A percentile compares a stretch with the other conserved stretches of the same genome.
phyloP scores from a whole-genome alignment of 2,797 vertebrate species.

The Chanos chanos region DNA sequence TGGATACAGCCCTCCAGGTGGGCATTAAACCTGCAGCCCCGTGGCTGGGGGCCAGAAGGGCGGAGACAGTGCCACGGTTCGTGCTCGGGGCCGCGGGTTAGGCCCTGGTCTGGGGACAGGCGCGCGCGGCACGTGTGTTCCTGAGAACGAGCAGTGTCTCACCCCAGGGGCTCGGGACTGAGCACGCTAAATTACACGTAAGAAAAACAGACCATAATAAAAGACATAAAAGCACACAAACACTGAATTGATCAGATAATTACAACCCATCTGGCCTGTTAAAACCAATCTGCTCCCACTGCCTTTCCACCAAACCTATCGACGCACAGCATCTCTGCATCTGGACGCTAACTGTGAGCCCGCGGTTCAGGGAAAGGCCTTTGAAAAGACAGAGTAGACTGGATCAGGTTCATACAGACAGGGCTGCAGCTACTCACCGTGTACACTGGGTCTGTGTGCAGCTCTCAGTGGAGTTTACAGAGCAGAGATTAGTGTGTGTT shows the following conservation, averaged over 20 bases:
- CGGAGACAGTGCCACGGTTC: no score
- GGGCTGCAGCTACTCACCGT: no score
- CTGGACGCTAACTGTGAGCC: constrained; percentile 46
- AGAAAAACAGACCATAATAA: constrained; percentile 93
- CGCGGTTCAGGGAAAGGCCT: background rate
- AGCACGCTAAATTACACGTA: constrained; percentile 75
- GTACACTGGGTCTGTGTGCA: no score
- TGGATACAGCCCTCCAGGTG: constrained; percentile 41
- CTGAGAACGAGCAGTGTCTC: constrained; percentile 59
- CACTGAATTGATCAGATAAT: constrained; percentile 96
- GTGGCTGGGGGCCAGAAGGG: no score
- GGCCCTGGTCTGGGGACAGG: constrained; percentile 2
- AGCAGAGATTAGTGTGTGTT: no score
- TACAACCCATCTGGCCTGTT: constrained; percentile 99
- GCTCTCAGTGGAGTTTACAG: no score
- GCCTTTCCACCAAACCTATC: constrained; percentile 45
- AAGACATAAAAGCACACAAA: constrained; percentile 95
- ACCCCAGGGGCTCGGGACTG: constrained; percentile 65
- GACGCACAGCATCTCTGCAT: constrained; percentile 42
- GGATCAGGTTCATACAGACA: no score
- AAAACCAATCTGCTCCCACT: constrained; percentile 92
- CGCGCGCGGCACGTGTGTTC: constrained; percentile 10
- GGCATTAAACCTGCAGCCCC: constrained; percentile 57
- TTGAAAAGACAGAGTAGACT: background rate
- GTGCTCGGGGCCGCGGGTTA: constrained; percentile 40